Percentiles rank a stretch among this genome's conserved stretches.
Conservation (phyloP, 2,797 vertebrate genomes). For the Bradypodion ventrale region DNA sequence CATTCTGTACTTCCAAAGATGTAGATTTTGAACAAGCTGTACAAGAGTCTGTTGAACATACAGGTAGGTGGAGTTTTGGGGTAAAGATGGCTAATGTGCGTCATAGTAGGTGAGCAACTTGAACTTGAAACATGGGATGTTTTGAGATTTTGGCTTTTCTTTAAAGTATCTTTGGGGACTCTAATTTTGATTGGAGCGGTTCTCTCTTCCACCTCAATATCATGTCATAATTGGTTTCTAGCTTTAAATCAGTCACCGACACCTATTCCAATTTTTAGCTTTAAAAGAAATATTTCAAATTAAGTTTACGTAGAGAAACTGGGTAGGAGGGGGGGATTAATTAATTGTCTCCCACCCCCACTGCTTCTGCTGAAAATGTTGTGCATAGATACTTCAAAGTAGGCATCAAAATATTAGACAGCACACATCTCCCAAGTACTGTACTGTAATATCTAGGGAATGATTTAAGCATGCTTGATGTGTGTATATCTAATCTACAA, state of each 20-base stretch:
- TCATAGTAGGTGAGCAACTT: background rate
- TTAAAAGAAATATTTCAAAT: background rate
- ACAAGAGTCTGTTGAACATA: constrained; percentile 74
- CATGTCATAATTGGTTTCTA: background rate
- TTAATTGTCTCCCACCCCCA: background rate
- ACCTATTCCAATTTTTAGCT: background rate
- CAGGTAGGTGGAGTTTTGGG: constrained; percentile 72
- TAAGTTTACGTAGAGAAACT: too few species aligned
- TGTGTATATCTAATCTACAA: too few species aligned
- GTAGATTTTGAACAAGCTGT: constrained; percentile 83
- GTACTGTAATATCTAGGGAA: background rate
- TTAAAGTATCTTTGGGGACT: background rate
- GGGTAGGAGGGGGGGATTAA: too few species aligned
- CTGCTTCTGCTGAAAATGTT: background rate
- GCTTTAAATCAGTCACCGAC: background rate
- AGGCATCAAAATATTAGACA: background rate
- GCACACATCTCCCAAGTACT: background rate
- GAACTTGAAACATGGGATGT: background rate
- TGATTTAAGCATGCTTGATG: too few species aligned
- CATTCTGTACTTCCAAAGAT: constrained; percentile 82
- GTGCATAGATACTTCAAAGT: background rate
- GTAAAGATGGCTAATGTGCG: background rate
- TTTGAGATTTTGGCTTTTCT: background rate
- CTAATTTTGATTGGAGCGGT: background rate
- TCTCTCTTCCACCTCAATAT: too few species aligned